These are phyloP conservation scores for Calliopum simillimum DNA, from an alignment of 2,888 invertebrate species.

Conservation along the genomic window DNA sequence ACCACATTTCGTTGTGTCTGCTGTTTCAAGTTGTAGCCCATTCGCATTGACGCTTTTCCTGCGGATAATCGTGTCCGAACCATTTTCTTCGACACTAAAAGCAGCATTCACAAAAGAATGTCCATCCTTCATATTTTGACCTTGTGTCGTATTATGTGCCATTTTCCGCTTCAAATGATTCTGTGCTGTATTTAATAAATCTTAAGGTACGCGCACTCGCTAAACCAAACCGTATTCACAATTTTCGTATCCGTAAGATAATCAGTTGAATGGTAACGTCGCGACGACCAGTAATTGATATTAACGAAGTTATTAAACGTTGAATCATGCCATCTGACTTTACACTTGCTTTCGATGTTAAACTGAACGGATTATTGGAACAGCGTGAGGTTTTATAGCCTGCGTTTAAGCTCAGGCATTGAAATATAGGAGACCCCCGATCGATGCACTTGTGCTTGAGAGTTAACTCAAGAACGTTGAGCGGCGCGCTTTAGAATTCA, in stretches of 20 bases:
- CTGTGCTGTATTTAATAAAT: not conserved
- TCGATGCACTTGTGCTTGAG: conserved; percentile 43
- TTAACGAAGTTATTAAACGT: no score
- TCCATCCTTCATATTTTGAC: conserved; percentile 28
- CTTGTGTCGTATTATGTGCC: conserved; percentile 26
- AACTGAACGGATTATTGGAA: conserved; percentile 46
- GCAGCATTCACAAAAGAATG: conserved; percentile 45
- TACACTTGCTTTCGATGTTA: conserved; percentile 35
- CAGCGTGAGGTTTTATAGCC: conserved; percentile 48
- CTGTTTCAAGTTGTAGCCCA: conserved; percentile 55
- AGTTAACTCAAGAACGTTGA: conserved; percentile 38
- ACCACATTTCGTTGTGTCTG: conserved; percentile 32
- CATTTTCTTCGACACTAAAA: conserved; percentile 45
- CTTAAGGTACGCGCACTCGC: not conserved
- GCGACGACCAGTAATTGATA: no score
- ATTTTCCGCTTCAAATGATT: conserved; percentile 26
- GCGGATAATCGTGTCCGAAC: conserved; percentile 52
- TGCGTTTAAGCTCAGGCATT: conserved; percentile 36
- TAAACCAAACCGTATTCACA: not conserved
- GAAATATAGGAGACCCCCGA: conserved; percentile 36
- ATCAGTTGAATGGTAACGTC: no score
- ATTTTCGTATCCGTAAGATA: not conserved
- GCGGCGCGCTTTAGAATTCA: conserved; percentile 28
- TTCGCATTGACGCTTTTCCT: conserved; percentile 58
- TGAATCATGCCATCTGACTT: not conserved